Conservation (phyloP, 1,140 invertebrate genomes). For the Nephotettix cincticeps region DNA sequence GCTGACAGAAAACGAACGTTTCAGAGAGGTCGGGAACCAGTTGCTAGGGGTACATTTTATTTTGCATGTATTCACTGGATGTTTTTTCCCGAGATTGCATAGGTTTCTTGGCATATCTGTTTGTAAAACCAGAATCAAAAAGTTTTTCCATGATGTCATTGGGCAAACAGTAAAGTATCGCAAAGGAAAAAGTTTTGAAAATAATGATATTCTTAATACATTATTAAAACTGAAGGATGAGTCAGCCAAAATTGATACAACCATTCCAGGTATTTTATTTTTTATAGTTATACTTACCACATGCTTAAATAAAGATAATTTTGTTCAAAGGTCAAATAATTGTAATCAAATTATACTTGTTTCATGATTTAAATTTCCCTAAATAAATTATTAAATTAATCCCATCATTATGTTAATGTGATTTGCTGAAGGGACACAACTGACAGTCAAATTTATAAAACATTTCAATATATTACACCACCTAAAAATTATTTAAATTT, state of each 20-base stretch:
- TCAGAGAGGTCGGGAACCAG: neutral
- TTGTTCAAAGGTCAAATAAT: too few relatives aligned
- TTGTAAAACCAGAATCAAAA: neutral
- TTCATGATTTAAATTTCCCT: too few relatives aligned
- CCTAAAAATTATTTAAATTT: too few relatives aligned
- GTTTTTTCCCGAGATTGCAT: constrained; percentile 1
- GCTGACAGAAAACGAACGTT: neutral
- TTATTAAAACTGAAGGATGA: neutral
- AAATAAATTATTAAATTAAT: too few relatives aligned
- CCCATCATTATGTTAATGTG: too few relatives aligned
- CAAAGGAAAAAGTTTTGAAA: neutral
- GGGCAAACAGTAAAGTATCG: neutral
- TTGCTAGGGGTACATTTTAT: neutral
- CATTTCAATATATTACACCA: too few relatives aligned
- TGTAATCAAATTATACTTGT: too few relatives aligned
- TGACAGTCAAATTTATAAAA: too few relatives aligned
- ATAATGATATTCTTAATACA: neutral
- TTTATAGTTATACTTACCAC: neutral
- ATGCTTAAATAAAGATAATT: too few relatives aligned
- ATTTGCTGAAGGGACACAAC: too few relatives aligned
- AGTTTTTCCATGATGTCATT: constrained; percentile 2
- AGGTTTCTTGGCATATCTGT: neutral
- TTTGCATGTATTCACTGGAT: neutral
- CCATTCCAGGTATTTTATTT: neutral
- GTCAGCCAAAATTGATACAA: neutral